phyloP scores from a whole-genome alignment of 2,113 vertebrate genomes.

The Oenanthe melanoleuca region DNA sequence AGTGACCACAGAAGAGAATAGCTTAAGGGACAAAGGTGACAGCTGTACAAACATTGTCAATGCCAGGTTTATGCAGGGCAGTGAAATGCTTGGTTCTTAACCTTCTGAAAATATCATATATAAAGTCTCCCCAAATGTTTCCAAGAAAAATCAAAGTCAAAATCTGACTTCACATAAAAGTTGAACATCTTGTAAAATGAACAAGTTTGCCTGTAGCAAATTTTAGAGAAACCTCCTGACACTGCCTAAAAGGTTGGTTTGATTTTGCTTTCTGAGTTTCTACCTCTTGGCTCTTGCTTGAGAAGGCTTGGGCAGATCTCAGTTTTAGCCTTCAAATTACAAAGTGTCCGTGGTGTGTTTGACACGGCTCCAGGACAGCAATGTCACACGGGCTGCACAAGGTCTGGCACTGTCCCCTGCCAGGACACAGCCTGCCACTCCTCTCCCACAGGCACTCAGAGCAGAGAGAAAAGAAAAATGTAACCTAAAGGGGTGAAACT shows the following conservation, averaged over 20 bases:
- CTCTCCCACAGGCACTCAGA: neutral
- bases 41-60: constrained; percentile 51
- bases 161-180: neutral
- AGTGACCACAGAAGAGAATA: constrained; percentile 50
- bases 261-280: neutral
- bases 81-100: neutral
- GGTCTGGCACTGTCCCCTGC: neutral
- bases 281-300: constrained; percentile 37
- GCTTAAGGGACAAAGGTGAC: constrained; percentile 52
- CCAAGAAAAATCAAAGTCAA: neutral
- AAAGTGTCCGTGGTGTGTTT: constrained; percentile 38
- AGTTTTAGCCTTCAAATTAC: constrained; percentile 72
- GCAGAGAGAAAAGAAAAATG: neutral
- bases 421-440: neutral
- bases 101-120: neutral
- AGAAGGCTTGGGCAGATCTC: constrained; percentile 36
- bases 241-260: neutral
- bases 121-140: neutral
- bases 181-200: neutral
- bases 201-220: neutral
- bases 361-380: constrained; percentile 26
- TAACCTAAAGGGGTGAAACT: neutral
- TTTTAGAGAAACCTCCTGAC: constrained; percentile 30
- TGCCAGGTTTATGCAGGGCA: constrained; percentile 45
- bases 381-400: neutral